Base-by-base conservation (phyloP, 2,888 invertebrate genomes). In the Drepanosiphum platanoidis region DNA sequence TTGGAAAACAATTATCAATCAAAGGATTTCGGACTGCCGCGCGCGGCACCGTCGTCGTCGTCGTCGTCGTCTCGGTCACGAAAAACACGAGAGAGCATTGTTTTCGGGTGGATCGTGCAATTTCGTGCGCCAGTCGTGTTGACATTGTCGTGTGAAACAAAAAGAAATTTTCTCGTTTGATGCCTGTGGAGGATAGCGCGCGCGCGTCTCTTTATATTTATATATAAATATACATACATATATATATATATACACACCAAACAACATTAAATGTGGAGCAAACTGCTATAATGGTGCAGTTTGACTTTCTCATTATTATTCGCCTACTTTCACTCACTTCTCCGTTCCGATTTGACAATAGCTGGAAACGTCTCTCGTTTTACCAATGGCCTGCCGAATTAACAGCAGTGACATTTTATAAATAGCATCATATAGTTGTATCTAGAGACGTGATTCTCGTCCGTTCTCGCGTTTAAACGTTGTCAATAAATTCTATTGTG, bases 291-390 rank as follows among this genome's bases (percentile, higher is more conserved):
- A 77, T 84, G 84, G 66, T 75, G 68, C 36, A 27, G 75, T 84
- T 84, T 68, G 84, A 84, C 84, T 84, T 84, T 84, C 84, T 84
- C 84, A 58, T 77, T 84, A 84, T 84, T 77, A 84, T 84, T 84
- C 84, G 84, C 84, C 84, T 84, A 84, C 84, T 84, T 84, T 84
- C 84, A 84, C 84, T 84, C 77, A 70, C 30, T 77, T 58, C 72
- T 52, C 52, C 75, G 77, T 77, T 77, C 77, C 68, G 52, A 75
- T 83, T 75, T 83, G 83, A 83, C 83, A 83, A 83, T 83, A 83
- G 72, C 27, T 52, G 74, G 66, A 83, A 83, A 75, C 46, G 66
- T 66, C 66, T 66, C 66, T 75, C 46, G 27, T 66, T 74, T 74
- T 52, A 30, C 22, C 46, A 42, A 71, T n/a, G 22, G 39, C 11